These are phyloP conservation scores for Avahi laniger DNA, from an alignment of 2,797 vertebrate species.

Conservation along the genomic window DNA sequence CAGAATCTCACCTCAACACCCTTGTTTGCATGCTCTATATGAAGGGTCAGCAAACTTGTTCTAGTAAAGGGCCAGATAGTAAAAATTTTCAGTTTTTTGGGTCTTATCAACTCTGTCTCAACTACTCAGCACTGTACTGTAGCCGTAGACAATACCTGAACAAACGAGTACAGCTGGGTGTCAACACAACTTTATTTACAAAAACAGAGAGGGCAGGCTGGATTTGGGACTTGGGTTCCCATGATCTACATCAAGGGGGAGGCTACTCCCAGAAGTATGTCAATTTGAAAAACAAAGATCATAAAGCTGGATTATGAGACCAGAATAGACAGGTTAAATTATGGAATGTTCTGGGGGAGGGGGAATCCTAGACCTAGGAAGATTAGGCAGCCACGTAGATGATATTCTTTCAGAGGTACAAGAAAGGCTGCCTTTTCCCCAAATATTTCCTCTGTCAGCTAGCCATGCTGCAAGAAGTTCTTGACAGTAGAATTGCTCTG, in stretches of 20 bases:
- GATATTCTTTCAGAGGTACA: not conserved
- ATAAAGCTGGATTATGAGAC: not conserved
- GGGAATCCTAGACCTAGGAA: not conserved
- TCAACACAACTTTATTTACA: not conserved
- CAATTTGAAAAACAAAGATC: not conserved
- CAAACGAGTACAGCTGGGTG: not conserved
- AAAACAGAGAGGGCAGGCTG: not conserved
- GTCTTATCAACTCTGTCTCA: not conserved
- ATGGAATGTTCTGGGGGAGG: not conserved
- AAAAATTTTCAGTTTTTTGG: not conserved
- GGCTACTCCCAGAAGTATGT: not conserved
- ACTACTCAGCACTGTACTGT: not conserved
- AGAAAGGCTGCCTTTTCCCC: not conserved
- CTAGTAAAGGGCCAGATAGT: not conserved
- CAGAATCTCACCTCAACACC: not conserved
- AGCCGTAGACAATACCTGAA: not conserved
- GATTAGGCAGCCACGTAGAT: not conserved
- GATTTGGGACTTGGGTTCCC: not conserved
- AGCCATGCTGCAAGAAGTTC: not conserved
- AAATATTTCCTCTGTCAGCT: not conserved
- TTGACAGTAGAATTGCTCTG: constrained; percentile 20
- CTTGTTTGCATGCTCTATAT: not conserved
- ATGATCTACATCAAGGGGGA: not conserved
- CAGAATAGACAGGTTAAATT: not conserved
- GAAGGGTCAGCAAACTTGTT: not conserved